Conservation (phyloP, 1,140 invertebrate species). For the Asbolus verrucosus region DNA sequence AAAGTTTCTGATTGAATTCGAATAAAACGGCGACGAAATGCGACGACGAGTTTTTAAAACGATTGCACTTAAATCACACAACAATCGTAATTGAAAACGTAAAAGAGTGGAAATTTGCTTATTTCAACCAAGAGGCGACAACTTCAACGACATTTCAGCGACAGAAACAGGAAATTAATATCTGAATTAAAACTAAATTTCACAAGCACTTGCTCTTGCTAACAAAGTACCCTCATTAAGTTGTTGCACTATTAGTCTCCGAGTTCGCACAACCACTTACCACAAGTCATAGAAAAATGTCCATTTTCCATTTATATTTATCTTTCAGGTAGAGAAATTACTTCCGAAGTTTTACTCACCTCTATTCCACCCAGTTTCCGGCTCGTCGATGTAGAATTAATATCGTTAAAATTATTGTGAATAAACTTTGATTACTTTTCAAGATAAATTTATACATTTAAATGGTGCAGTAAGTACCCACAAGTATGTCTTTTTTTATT, state of each 20-base stretch:
- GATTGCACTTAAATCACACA: constrained; percentile 10
- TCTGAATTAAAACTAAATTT: background rate
- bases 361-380: too few relatives aligned
- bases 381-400: too few relatives aligned
- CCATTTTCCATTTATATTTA: too few relatives aligned
- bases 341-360: too few relatives aligned
- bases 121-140: background rate
- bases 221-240: constrained; percentile 2
- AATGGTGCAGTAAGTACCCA: too few relatives aligned
- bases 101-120: background rate
- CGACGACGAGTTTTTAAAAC: background rate
- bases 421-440: too few relatives aligned
- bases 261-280: background rate
- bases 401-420: too few relatives aligned
- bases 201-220: background rate
- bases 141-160: background rate
- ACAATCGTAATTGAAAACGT: constrained; percentile 5
- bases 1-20: background rate
- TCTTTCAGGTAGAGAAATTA: too few relatives aligned
- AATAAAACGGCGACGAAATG: background rate
- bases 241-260: background rate
- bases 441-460: too few relatives aligned
- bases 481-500: too few relatives aligned
- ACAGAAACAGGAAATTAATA: background rate
- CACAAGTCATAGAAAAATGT: background rate